Evolutionary conservation across 2,113 vertebrate genomes (phyloP), one percentile per base, ranked within the genome.

Genomic region (Psilopsiagon aymara): DNA sequence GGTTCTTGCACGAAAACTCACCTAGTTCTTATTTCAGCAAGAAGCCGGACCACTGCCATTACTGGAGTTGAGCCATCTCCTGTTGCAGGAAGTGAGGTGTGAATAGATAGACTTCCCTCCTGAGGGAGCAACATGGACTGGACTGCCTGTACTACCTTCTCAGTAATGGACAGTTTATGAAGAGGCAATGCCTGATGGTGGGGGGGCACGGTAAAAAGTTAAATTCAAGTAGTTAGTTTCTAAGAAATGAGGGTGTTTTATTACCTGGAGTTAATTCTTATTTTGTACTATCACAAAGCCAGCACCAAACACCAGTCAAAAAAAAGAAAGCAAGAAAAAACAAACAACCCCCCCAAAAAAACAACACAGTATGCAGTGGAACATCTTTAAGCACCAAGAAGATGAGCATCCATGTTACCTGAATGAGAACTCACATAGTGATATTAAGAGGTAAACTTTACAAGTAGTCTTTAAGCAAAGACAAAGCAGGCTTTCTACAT

Each of bases 61-160:
- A 99, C 99, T 57, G 99, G 99, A 94, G 99, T 99, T 95, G 99
- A 99, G 89, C 99, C 99, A 95, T 99, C 99, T 97, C 99, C 99
- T 94, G 99, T 99, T 96, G 99, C 99, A 95, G 99, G 99, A 92
- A 99, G 98, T 71, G 99, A 99, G 76, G 99, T 99, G 96, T 99
- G 99, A 98, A 99, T 99, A 96, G 99, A 99, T 88, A 99, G 99
- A 98, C 99, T 99, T 97, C 99, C 99, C 98, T 99, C 99, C 97
- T 99, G 99, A 98, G 99, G 99, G 86, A 99, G 98, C 97, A 99
- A 98, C 99, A 99, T 99, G 97, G 99, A 99, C 98, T 99, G 99
- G 97, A 99, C 99, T 55, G 99, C 99, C 97, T 99, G 99, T 79
- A 99, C 99, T 89, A 99, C 99, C 98, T 99, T 99, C 98, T 99